These are phyloP conservation scores for Drosophila baimaii DNA, from an alignment of 1,140 invertebrate genomes.

Conservation along the genomic window DNA sequence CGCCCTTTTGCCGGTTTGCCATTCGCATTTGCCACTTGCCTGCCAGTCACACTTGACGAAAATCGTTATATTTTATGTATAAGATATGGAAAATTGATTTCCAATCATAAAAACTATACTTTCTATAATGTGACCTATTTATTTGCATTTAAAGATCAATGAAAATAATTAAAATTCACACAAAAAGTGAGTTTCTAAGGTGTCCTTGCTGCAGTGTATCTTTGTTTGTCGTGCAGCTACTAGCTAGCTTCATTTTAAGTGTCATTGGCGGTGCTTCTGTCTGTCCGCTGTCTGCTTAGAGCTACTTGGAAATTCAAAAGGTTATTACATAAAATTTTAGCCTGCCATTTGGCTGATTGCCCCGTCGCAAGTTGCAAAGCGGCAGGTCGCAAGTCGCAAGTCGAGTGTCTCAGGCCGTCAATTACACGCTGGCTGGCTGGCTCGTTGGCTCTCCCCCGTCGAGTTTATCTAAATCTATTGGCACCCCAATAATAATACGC, in stretches of 20 bases:
- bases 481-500: slow-evolving; percentile 76
- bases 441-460: slow-evolving; percentile 7
- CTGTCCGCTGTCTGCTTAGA: slow-evolving; percentile 44
- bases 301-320: slow-evolving; percentile 80
- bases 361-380: slow-evolving; percentile 66
- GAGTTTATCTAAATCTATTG: slow-evolving; percentile 81
- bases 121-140: too few relatives aligned
- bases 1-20: slow-evolving; percentile 23
- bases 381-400: slow-evolving; percentile 50
- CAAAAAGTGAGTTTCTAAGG: too few relatives aligned
- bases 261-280: slow-evolving; percentile 51
- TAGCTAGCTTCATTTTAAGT: slow-evolving; percentile 48
- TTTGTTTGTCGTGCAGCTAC: slow-evolving; percentile 55
- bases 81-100: too few relatives aligned
- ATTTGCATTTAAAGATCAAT: not conserved
- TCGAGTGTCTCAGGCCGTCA: slow-evolving; percentile 25
- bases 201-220: not conserved
- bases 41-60: slow-evolving; percentile 8
- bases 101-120: accelerated
- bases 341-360: slow-evolving; percentile 80
- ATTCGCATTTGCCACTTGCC: slow-evolving; percentile 10
- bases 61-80: not conserved
- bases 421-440: slow-evolving; percentile 35
- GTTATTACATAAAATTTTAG: slow-evolving; percentile 83
- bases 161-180: too few relatives aligned